Evolutionary conservation across 2,113 vertebrate species (phyloP), one percentile per base, ranked within the genome.

Genomic region (Colinus virginianus): DNA sequence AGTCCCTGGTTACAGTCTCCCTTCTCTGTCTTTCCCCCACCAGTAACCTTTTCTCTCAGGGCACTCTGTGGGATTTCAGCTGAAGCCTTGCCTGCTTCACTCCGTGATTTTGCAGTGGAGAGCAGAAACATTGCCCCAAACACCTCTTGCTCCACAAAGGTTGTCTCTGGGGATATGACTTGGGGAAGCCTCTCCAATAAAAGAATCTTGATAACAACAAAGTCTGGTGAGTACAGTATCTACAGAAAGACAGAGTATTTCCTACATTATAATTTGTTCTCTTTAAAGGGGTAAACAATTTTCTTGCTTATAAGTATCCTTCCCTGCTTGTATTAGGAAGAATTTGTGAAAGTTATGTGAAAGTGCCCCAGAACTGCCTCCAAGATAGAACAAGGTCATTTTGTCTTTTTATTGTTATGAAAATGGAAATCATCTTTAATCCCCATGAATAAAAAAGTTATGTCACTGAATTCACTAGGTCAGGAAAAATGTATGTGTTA

Each of bases 171-270:
- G 91, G 93, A 94, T 89, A 99, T 99, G 98, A 98, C 98, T 98
- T 98, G 98, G 98, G 97, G 97, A 98, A 98, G 97, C 97, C 84
- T 98, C 98, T 97, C 98, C 98, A 94, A 98, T 98, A 78, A 98
- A 98, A 97, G 97, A 98, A 9, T 98, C 98, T 88, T 97, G 94
- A 84, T 99, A 98, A 97, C 98, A 98, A 70, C 98, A 98, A 93
- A 98, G 98, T 91, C 97, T 98, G 98, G 98, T 99, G 92, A 97
- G 97, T 97, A 87, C 7, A 3, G 36, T 36, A 83, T 66, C 79
- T 93, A 69, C 45, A 86, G 62, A 45, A 86, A 62, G 49, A 45
- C n/a, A 45, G 68, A 70, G 19, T 23, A 30, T 23, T 85, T 89
- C 40, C 58, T 58, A 12, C 5, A 15, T 0, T 8, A 26, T 42